Evolutionary conservation across 1,140 invertebrate species (phyloP).

Genomic region (Caligus rogercresseyi): DNA sequence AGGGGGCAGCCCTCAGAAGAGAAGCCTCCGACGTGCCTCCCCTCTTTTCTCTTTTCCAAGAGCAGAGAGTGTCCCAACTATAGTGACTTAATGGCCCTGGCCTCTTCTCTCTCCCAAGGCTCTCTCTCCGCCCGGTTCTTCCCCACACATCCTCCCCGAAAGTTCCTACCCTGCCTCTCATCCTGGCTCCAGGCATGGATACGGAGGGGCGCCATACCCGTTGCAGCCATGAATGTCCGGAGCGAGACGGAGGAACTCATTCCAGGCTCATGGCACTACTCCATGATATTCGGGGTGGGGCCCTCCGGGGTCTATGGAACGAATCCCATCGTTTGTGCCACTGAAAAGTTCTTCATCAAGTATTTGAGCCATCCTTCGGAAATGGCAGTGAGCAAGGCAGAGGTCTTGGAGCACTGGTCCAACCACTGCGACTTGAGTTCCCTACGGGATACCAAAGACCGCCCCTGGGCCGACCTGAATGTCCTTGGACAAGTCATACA

Average conservation of each 20-base stretch:
- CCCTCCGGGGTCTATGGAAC: not conserved
- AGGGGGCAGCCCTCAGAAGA: not conserved
- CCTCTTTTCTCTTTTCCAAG: not conserved
- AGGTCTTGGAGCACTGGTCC: not conserved
- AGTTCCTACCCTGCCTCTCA: not conserved
- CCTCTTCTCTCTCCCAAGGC: not conserved
- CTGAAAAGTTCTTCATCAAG: not conserved
- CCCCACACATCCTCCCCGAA: not conserved
- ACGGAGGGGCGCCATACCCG: not conserved
- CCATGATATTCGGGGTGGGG: not conserved
- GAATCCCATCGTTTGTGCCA: not conserved
- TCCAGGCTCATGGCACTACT: not conserved
- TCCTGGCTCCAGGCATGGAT: not conserved
- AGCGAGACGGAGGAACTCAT: not conserved
- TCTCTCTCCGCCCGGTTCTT: not conserved
- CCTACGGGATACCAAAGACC: not conserved
- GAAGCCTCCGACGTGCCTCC: not conserved
- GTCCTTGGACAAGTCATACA: constrained; percentile 10
- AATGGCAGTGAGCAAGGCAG: not conserved
- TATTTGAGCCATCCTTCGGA: not conserved
- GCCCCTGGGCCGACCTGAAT: not conserved
- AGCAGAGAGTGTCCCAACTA: not conserved
- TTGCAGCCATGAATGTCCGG: not conserved
- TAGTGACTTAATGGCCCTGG: not conserved
- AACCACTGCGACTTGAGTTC: not conserved